Conservation (phyloP, 2,113 vertebrate genomes). For the Anseranas semipalmata region DNA sequence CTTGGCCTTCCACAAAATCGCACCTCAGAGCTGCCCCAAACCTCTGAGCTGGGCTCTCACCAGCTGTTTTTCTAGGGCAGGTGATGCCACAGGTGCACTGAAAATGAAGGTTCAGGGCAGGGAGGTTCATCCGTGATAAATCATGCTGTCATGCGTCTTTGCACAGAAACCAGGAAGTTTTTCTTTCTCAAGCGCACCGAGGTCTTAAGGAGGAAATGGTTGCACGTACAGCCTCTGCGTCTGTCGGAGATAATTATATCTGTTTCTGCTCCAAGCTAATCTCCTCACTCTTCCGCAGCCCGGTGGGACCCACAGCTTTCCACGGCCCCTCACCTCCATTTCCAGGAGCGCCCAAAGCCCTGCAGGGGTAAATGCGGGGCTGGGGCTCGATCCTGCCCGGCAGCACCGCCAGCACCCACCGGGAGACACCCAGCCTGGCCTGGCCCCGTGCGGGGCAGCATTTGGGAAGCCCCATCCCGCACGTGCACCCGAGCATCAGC, state of each 20-base stretch:
- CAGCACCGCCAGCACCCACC: fast-evolving
- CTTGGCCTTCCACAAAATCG: background rate
- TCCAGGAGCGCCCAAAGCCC: constrained; percentile 38
- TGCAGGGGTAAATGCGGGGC: background rate
- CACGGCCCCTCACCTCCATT: background rate
- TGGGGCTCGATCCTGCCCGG: background rate
- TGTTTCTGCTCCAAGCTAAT: constrained; percentile 11
- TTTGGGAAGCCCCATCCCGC: background rate
- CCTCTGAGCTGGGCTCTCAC: background rate
- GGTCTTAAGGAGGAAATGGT: background rate
- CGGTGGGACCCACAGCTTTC: constrained; percentile 23
- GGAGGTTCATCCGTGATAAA: background rate
- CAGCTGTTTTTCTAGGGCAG: background rate
- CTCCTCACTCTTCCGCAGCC: background rate
- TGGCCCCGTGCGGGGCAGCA: background rate
- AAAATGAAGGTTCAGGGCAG: background rate
- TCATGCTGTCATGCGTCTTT: background rate
- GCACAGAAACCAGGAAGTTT: constrained; percentile 11
- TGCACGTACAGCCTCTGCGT: background rate
- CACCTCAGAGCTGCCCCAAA: background rate
- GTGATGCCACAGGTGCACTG: background rate
- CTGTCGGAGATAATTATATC: constrained; percentile 6
- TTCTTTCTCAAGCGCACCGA: background rate
- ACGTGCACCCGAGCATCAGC: background rate
- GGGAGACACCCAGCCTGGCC: background rate